Conservation (phyloP, 2,113 vertebrate genomes). For the Tonatia bakeri region DNA sequence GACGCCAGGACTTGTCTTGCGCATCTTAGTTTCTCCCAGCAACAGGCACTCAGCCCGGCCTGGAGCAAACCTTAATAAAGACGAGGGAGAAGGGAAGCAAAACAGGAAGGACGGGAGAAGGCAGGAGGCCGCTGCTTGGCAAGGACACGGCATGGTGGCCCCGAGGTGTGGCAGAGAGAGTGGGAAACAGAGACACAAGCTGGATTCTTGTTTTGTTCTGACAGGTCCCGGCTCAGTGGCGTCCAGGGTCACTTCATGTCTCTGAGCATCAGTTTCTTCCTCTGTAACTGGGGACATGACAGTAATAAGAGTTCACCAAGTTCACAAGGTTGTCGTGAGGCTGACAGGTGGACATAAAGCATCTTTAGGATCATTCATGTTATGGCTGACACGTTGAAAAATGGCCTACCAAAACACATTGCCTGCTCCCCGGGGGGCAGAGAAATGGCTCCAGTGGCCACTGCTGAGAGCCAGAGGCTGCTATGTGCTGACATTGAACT, state of each 20-base stretch:
- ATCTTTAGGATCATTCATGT: background rate
- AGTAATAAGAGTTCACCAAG: background rate
- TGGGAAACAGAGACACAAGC: accelerated
- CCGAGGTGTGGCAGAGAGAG: background rate
- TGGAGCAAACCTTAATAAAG: background rate
- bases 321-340: background rate
- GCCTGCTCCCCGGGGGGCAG: background rate
- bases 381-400: background rate
- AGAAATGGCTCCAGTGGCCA: background rate
- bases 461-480: background rate
- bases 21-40: background rate
- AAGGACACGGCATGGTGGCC: background rate
- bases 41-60: background rate
- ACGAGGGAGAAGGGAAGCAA: background rate
- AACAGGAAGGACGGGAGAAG: background rate
- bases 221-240: background rate
- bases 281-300: background rate
- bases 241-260: background rate
- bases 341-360: background rate
- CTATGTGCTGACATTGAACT: background rate
- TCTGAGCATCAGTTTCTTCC: background rate
- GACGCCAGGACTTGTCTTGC: background rate
- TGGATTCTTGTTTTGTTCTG: background rate
- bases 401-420: background rate
- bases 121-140: too few relatives aligned